These are phyloP conservation scores for Seriola rivoliana DNA, from an alignment of 2,113 vertebrate species.

Conservation along the genomic window DNA sequence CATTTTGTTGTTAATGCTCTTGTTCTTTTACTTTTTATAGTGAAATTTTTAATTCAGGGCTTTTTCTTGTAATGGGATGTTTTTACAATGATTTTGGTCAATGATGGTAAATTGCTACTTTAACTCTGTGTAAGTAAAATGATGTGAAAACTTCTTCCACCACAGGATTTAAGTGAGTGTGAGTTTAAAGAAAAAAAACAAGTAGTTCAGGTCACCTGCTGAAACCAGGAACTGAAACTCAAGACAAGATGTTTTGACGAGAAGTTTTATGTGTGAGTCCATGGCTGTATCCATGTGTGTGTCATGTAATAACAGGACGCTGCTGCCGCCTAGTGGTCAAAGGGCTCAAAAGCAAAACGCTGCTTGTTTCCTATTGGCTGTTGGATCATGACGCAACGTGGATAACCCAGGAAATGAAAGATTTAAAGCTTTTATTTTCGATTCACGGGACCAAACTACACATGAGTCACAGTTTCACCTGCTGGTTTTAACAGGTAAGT, in stretches of 20 bases:
- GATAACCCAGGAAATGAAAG: slow-evolving; percentile 50
- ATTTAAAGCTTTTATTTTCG: slow-evolving; percentile 8
- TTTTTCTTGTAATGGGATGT: no score
- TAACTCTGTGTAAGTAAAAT: neutral
- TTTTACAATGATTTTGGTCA: no score
- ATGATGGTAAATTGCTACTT: neutral
- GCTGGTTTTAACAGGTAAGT: slow-evolving; percentile 6
- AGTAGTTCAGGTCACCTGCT: no score
- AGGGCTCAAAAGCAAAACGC: rapidly evolving
- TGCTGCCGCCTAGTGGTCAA: slow-evolving; percentile 55
- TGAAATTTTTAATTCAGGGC: no score
- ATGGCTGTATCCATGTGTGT: neutral
- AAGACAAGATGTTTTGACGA: neutral
- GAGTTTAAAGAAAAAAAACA: neutral
- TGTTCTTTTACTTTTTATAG: no score
- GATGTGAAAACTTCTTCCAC: neutral
- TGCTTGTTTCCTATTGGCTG: slow-evolving; percentile 52
- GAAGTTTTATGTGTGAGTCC: neutral
- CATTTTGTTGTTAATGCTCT: no score
- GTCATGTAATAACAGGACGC: no score
- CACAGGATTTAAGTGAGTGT: neutral
- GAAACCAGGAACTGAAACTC: neutral
- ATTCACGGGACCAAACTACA: neutral
- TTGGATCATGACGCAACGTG: neutral
- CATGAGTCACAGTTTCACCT: neutral